These are phyloP conservation scores for Bombus affinis DNA, from an alignment of 1,140 invertebrate genomes.

Conservation along the genomic window DNA sequence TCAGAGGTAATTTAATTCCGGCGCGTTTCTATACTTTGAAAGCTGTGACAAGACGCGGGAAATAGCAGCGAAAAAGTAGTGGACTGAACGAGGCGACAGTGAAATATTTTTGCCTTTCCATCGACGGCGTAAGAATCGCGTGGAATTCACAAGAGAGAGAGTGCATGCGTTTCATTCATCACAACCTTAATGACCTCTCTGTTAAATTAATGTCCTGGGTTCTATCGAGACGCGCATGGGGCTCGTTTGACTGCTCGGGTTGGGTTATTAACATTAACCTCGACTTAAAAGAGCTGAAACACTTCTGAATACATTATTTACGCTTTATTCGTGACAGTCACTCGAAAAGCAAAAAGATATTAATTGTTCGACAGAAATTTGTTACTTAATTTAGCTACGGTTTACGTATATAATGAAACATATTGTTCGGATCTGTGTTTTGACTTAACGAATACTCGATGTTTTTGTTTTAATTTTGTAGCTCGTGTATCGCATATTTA, in stretches of 20 bases:
- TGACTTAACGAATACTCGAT: too few relatives aligned
- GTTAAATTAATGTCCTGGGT: slow-evolving; percentile 22
- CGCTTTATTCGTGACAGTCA: background rate
- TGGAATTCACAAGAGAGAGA: background rate
- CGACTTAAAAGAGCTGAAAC: background rate
- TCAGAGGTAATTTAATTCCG: background rate
- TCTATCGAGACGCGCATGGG: background rate
- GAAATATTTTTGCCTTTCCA: slow-evolving; percentile 31
- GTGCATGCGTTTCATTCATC: slow-evolving; percentile 25
- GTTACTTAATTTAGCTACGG: background rate
- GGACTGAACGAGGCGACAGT: slow-evolving; percentile 5
- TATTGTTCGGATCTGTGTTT: background rate
- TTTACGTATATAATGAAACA: background rate
- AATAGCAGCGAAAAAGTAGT: background rate
- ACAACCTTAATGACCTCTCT: slow-evolving; percentile 26
- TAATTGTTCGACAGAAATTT: background rate
- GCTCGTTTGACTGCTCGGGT: background rate
- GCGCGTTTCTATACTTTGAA: too few relatives aligned
- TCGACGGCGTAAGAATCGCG: slow-evolving; percentile 25
- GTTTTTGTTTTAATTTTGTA: background rate
- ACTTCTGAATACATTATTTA: background rate
- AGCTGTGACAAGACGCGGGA: background rate
- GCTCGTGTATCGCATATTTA: background rate
- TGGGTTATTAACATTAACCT: slow-evolving; percentile 25
- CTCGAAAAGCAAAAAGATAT: background rate